Percentiles rank a stretch among this genome's conserved stretches.
phyloP scores from a whole-genome alignment of 1,140 invertebrate species.

The Monomorium pharaonis region DNA sequence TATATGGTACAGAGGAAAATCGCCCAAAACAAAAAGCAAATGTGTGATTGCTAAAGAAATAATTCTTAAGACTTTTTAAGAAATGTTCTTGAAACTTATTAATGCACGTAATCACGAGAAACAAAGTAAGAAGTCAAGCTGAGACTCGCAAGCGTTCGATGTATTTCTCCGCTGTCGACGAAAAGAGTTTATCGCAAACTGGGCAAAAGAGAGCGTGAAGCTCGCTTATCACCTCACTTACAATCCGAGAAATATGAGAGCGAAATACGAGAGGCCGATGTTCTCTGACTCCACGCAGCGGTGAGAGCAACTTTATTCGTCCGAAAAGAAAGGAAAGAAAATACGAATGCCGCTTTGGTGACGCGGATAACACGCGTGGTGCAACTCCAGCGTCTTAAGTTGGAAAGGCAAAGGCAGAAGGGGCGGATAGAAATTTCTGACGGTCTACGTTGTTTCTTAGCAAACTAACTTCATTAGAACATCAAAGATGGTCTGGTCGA shows the following conservation, averaged over 20 bases:
- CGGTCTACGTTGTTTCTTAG: conserved; percentile 68
- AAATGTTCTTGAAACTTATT: neutral
- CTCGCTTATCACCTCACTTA: conserved; percentile 1
- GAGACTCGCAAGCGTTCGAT: neutral
- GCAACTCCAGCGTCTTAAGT: neutral
- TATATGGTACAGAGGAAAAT: too few species aligned
- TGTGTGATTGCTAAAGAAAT: neutral
- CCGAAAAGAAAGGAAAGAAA: neutral
- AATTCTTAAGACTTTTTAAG: neutral
- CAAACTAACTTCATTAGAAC: conserved; percentile 72
- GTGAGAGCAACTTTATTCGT: neutral
- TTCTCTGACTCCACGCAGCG: neutral
- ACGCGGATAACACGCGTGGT: conserved; percentile 14
- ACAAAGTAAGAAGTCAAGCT: neutral
- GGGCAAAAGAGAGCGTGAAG: conserved; percentile 1
- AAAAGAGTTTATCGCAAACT: conserved; percentile 36
- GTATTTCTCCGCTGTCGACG: neutral
- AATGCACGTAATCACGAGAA: neutral
- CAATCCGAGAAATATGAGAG: conserved; percentile 47
- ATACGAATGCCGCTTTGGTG: conserved; percentile 29
- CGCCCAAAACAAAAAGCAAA: neutral
- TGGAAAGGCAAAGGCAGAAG: neutral
- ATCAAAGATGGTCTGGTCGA: conserved; percentile 69
- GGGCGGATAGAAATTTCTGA: neutral
- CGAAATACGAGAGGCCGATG: conserved; percentile 17